Percentiles rank a stretch among this genome's conserved stretches.
Conservation (phyloP, 37 sponge, comb jelly and placozoan species). For the Tethya wilhelma region DNA sequence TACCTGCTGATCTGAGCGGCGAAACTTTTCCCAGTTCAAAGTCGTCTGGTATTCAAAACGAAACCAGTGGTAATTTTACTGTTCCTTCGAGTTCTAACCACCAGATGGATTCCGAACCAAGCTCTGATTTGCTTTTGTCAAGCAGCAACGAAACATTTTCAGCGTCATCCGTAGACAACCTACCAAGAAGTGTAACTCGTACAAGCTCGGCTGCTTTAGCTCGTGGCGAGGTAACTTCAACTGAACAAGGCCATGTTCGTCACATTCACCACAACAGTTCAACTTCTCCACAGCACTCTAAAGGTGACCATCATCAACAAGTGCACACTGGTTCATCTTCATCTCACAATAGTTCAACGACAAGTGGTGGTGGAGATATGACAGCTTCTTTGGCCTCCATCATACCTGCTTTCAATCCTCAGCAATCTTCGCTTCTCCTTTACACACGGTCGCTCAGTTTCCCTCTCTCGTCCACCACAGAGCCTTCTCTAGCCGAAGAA, state of each 20-base stretch:
- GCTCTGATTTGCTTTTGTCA: no score
- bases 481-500: conserved; percentile 15
- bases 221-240: background rate
- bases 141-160: no score
- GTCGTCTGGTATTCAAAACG: no score
- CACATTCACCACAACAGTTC: no score
- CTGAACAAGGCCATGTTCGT: no score
- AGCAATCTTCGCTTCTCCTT: conserved; percentile 57
- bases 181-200: conserved; percentile 24
- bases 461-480: conserved; percentile 20
- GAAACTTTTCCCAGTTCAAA: no score
- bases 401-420: conserved; percentile 32
- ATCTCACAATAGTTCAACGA: background rate
- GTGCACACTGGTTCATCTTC: background rate
- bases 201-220: conserved; percentile 1
- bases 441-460: conserved; percentile 61
- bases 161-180: conserved; percentile 7
- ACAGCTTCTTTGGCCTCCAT: conserved; percentile 46
- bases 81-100: no score
- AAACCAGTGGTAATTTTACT: no score
- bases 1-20: no score
- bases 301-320: background rate
- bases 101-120: no score
- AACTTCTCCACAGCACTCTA: background rate
- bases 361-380: background rate